Conservation (phyloP, 1,140 invertebrate species). For the Cheumatopsyche charites region DNA sequence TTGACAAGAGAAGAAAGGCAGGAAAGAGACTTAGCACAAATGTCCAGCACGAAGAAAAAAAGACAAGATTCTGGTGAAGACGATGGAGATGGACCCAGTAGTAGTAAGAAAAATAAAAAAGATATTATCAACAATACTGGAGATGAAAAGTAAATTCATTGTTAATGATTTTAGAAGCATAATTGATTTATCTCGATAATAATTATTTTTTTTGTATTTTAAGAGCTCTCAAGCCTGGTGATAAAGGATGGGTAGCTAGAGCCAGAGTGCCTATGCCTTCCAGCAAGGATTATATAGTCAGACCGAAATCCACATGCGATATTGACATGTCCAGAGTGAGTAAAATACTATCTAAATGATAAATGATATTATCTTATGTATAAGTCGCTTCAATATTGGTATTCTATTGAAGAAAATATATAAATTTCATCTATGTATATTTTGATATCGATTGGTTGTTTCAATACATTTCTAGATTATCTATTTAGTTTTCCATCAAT, state of each 20-base stretch:
- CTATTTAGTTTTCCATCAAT: no score
- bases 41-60: constrained; percentile 72
- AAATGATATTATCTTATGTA: no score
- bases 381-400: no score
- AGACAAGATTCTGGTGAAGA: constrained; percentile 50
- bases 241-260: constrained; percentile 92
- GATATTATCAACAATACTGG: constrained; percentile 34
- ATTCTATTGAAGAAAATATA: no score
- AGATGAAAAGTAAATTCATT: constrained; percentile 39
- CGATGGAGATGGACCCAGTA: constrained; percentile 49
- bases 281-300: constrained; percentile 94
- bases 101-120: constrained; percentile 37
- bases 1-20: constrained; percentile 85
- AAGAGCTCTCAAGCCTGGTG: constrained; percentile 81
- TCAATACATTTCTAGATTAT: no score
- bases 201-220: constrained; percentile 38
- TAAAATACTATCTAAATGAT: constrained; percentile 41
- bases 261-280: constrained; percentile 95
- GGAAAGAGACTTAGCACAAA: constrained; percentile 89
- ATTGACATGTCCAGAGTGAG: constrained; percentile 80
- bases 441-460: no score
- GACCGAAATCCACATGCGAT: constrained; percentile 91
- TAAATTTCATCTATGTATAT: no score
- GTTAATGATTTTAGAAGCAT: constrained; percentile 4
- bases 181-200: not conserved